A percentile compares a stretch with the other conserved stretches of the same genome.
Evolutionary conservation across 2,113 vertebrate species (phyloP).

Genomic region (Prolemur simus): DNA sequence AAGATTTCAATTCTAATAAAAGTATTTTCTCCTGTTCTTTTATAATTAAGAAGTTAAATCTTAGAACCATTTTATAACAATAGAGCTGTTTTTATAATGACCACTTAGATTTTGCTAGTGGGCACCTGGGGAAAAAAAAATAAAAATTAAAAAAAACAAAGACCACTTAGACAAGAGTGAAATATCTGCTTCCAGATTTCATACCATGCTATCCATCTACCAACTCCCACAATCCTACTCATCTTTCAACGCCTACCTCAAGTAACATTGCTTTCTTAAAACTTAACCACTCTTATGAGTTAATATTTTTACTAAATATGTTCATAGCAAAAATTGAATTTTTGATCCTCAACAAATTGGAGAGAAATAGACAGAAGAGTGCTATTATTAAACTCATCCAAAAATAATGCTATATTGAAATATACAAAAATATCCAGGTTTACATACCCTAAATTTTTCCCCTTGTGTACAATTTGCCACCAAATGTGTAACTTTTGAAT

Average conservation of each 20-base stretch:
- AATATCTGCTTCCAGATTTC: not conserved
- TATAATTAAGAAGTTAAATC: conserved; percentile 11
- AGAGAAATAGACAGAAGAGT: not conserved
- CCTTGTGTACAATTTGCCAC: conserved; percentile 95
- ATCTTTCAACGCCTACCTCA: not conserved
- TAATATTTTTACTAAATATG: not conserved
- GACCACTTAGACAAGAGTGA: not conserved
- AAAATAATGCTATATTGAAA: conserved; percentile 8
- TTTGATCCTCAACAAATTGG: not conserved
- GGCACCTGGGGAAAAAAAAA: too few species aligned
- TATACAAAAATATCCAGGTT: conserved; percentile 40
- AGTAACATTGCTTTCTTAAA: not conserved
- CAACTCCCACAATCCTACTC: not conserved
- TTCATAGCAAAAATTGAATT: not conserved
- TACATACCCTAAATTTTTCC: conserved; percentile 97
- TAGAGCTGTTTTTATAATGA: not conserved
- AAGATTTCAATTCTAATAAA: conserved; percentile 18
- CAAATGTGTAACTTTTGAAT: conserved; percentile 97
- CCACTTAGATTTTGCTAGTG: not conserved
- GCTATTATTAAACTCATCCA: not conserved
- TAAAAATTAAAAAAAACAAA: not conserved
- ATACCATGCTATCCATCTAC: not conserved
- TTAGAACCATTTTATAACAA: conserved; percentile 22
- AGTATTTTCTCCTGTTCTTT: not conserved
- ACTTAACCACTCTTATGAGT: not conserved